phyloP scores from a whole-genome alignment of 92 coral and sea anemone species.

The Galaxea fascicularis region DNA sequence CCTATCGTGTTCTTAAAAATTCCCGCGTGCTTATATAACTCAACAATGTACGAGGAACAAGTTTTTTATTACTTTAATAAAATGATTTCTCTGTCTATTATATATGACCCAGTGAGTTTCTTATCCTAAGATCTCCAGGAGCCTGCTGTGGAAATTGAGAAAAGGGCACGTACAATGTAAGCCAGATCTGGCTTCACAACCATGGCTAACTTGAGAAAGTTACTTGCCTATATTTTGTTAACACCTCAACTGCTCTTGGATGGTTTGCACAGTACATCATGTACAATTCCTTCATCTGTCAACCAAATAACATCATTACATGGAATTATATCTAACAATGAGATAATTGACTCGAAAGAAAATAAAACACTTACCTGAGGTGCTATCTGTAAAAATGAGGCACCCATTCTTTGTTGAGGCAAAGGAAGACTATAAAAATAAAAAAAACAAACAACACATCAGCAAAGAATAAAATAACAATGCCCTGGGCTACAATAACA shows the following conservation, averaged over 20 bases:
- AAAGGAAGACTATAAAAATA: constrained; percentile 78
- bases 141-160: too few species aligned
- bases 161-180: too few species aligned
- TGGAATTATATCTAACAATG: not conserved
- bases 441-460: not conserved
- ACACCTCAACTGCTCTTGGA: constrained; percentile 98
- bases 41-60: too few species aligned
- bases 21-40: too few species aligned
- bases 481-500: too few species aligned
- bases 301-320: constrained; percentile 8
- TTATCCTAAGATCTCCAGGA: too few species aligned
- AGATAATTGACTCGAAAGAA: not conserved
- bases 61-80: too few species aligned
- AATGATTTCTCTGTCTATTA: too few species aligned
- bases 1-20: too few species aligned
- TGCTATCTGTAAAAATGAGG: constrained; percentile 89
- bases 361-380: constrained; percentile 70
- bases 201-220: not conserved
- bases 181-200: too few species aligned
- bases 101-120: too few species aligned
- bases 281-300: constrained; percentile 94
- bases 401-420: constrained; percentile 95
- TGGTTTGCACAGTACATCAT: constrained; percentile 97
- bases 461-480: too few species aligned
- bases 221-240: constrained; percentile 86